Percentiles rank a stretch among this genome's conserved stretches.
phyloP scores from a whole-genome alignment of 2,113 vertebrate species.

The Merops nubicus region DNA sequence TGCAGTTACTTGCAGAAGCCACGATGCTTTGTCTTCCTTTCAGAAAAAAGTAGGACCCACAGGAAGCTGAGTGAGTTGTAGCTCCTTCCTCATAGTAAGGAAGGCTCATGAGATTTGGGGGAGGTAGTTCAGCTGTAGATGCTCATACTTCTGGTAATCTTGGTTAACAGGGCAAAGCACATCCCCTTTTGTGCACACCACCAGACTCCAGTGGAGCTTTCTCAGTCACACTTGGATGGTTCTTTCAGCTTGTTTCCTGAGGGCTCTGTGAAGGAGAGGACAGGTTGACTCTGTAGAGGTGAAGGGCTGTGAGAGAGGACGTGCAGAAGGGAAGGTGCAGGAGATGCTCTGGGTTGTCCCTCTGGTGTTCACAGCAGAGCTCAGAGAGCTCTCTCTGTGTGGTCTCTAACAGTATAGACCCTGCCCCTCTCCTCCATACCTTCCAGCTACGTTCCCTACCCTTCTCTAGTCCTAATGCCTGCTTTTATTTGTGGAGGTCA shows the following conservation, averaged over 20 bases:
- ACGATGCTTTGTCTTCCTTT: background rate
- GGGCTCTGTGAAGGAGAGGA: background rate
- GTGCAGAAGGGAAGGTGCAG: background rate
- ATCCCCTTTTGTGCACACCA: background rate
- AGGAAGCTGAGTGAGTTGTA: background rate
- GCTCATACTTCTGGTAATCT: background rate
- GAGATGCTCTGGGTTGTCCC: background rate
- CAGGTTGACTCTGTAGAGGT: background rate
- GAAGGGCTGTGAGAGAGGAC: background rate
- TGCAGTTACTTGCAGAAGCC: background rate
- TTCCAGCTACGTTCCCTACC: background rate
- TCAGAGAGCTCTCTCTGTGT: background rate
- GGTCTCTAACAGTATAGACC: background rate
- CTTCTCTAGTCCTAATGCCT: background rate
- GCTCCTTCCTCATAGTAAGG: background rate
- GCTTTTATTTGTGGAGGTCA: background rate
- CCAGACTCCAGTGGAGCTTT: background rate
- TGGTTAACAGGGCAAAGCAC: background rate
- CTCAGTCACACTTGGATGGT: rapidly evolving
- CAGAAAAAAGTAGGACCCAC: too few relatives aligned
- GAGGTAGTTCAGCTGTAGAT: rapidly evolving
- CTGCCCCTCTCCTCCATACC: background rate
- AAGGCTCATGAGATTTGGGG: background rate
- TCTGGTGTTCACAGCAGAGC: background rate
- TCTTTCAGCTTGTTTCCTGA: background rate